These are phyloP conservation scores for Trematomus loennbergii DNA, from an alignment of 2,113 vertebrate genomes.

Conservation along the genomic window DNA sequence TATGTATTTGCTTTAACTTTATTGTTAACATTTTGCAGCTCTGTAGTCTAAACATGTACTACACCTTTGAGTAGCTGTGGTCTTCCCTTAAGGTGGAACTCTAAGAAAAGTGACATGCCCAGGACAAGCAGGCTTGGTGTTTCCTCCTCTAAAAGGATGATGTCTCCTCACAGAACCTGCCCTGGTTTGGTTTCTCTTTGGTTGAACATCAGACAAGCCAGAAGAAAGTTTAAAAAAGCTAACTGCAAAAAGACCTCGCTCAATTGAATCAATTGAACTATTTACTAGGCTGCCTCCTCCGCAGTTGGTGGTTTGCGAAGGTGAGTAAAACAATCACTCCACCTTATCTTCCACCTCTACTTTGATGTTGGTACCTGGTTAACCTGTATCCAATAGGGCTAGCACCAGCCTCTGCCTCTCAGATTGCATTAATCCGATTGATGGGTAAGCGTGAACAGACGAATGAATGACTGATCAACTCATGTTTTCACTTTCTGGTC, in stretches of 20 bases:
- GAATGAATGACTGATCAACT: slow-evolving; percentile 15
- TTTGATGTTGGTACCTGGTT: not conserved
- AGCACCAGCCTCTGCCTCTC: not conserved
- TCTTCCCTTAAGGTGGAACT: not conserved
- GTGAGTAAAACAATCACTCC: not conserved
- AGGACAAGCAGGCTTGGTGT: not conserved
- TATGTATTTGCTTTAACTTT: not conserved
- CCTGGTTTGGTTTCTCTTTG: slow-evolving; percentile 8
- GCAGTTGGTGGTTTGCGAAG: not conserved
- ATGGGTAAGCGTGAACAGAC: not conserved
- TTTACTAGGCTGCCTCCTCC: slow-evolving; percentile 13
- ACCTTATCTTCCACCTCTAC: not conserved
- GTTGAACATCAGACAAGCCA: not conserved
- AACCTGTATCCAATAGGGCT: not conserved
- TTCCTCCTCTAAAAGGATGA: not conserved
- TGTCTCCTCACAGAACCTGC: not conserved
- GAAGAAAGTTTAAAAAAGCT: slow-evolving; percentile 4
- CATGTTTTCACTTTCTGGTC: slow-evolving; percentile 3
- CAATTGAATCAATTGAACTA: slow-evolving; percentile 11
- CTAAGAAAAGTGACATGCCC: not conserved
- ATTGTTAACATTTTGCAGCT: not conserved
- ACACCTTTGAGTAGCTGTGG: slow-evolving; percentile 15
- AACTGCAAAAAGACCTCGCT: not conserved
- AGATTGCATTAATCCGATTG: too few species aligned
- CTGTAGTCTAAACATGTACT: too few species aligned